Base-by-base conservation (phyloP, 2,888 invertebrate genomes). In the Aphelenchoides bicaudatus region DNA sequence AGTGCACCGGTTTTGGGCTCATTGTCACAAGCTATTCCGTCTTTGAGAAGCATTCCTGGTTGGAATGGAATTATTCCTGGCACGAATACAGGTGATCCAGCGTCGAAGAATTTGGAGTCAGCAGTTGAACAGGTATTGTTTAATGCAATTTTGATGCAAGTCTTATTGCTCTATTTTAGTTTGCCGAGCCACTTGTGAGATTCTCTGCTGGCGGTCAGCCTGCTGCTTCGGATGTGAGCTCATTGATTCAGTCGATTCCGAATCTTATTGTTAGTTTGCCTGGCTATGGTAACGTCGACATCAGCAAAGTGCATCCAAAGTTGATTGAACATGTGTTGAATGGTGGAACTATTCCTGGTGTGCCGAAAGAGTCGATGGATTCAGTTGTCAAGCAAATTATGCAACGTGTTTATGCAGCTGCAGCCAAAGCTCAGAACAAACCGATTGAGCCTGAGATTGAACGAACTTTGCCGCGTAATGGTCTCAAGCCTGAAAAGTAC, bases 211-310 rank as follows among this genome's bases (percentile, higher is more conserved):
- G 73, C 8, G 73, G 65, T 0, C 67, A 70, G 56, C 71, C 70
- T 5, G 65, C 64, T 25, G 59, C 70, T 13, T 56, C 62, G 16
- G 75, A 75, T 55, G 64, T 74, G 16, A 56, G 46, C 39, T 51
- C 58, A 39, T 39, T 75, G 27, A 65, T 77, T 27, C 62, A 70
- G 16, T 65, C 74, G n/a, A 72, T 75, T 49, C 76, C 76, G 1
- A 71, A 67, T 30, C 65, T 76, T 63, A 57, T 75, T 23, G 74
- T 78, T 34, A 74, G 73, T 43, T 67, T 77, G 29, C 77, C 77
- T 8, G 77, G 77, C 8, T 63, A 72, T 23, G 77, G 77, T 25
- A 65, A 71, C 48, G 62, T 77, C 39, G 75, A 77, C 58, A 38
- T 78, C 46, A 67, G 66, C 59, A 71, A 77, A 65, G 61, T 78